Evolutionary conservation across 2,113 vertebrate genomes (phyloP).

Genomic region (Ranitomeya variabilis): DNA sequence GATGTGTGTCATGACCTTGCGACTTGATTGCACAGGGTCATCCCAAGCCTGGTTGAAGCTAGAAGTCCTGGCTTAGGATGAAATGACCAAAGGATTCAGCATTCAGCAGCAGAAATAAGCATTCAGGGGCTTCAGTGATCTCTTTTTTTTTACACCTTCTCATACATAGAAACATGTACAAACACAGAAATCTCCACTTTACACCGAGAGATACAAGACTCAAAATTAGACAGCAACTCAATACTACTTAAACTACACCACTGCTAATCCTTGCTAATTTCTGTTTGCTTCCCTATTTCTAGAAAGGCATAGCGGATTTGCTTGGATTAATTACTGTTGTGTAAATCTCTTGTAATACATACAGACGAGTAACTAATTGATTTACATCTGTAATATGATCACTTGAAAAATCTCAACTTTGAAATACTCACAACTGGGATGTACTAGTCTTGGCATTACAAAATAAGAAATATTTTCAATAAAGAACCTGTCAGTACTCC

Average conservation of each 20-base stretch:
- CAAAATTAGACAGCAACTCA: not conserved
- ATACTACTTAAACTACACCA: not conserved
- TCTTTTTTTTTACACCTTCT: not conserved
- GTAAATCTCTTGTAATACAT: conserved; percentile 4
- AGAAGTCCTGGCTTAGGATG: no score
- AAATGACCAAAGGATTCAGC: no score
- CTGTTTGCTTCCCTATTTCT: not conserved
- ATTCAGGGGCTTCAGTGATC: not conserved
- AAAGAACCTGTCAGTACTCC: no score
- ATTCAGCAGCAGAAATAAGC: no score
- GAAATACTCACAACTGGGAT: not conserved
- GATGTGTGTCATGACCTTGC: no score
- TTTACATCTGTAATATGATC: conserved; percentile 11
- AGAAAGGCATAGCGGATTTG: not conserved
- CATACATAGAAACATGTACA: not conserved
- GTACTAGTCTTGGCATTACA: not conserved
- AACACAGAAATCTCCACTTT: not conserved
- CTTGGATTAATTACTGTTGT: conserved; percentile 8
- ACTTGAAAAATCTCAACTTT: not conserved
- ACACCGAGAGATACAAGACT: not conserved
- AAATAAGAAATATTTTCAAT: no score
- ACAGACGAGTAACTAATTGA: not conserved
- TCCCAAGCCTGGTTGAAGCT: no score
- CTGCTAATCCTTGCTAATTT: conserved; percentile 3
- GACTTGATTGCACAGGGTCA: no score